Conservation (phyloP, 2,797 vertebrate species). For the Rallus crepitans region DNA sequence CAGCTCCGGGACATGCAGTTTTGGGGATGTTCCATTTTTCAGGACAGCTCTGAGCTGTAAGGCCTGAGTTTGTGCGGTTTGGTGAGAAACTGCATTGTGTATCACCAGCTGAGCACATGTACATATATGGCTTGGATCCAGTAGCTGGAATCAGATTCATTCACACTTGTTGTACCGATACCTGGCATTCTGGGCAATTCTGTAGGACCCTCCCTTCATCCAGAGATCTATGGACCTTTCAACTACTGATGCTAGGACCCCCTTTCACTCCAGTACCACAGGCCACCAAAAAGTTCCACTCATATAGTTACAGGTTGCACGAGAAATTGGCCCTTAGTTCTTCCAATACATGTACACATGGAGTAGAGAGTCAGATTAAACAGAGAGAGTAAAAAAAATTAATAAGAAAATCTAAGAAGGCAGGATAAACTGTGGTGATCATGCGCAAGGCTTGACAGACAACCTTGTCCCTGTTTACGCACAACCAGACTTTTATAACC, state of each 20-base stretch:
- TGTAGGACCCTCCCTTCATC: background rate
- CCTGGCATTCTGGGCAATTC: background rate
- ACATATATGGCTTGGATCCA: background rate
- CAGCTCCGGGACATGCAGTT: too few relatives aligned
- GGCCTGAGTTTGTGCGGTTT: too few relatives aligned
- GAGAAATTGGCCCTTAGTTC: background rate
- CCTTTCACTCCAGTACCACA: background rate
- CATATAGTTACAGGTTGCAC: background rate
- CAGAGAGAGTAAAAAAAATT: background rate
- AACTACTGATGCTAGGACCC: fast-evolving
- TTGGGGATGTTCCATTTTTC: too few relatives aligned
- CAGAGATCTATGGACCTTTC: background rate
- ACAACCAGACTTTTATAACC: background rate
- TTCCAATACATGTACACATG: fast-evolving
- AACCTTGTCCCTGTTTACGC: background rate
- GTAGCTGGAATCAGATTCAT: background rate
- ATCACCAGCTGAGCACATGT: background rate
- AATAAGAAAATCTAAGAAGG: background rate
- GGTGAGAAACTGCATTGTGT: too few relatives aligned
- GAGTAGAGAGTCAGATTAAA: background rate
- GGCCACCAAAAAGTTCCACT: background rate
- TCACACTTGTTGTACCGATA: fast-evolving
- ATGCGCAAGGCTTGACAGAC: background rate
- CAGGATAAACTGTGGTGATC: background rate
- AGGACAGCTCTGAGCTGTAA: too few relatives aligned